Percentiles rank a stretch among this genome's conserved stretches.
Evolutionary conservation across 2,888 invertebrate species (phyloP).

Genomic region (Drosophila recens): DNA sequence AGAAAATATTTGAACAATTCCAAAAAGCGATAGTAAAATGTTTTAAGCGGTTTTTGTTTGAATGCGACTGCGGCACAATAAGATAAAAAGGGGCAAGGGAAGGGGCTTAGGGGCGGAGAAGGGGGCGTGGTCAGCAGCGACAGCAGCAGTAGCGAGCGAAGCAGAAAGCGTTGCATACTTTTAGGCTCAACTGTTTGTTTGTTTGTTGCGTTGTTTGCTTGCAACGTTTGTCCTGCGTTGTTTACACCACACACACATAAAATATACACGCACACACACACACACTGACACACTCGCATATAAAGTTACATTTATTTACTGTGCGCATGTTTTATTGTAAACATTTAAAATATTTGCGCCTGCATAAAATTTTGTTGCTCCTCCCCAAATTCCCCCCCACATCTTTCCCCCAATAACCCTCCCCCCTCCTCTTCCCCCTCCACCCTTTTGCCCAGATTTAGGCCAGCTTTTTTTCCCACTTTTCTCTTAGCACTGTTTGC

Average conservation of each 20-base stretch:
- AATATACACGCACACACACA: neutral
- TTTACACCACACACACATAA: constrained; percentile 48
- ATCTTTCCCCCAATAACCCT: neutral
- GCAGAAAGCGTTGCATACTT: constrained; percentile 70
- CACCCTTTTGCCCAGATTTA: neutral
- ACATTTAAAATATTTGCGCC: constrained; percentile 81
- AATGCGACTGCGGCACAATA: constrained; percentile 53
- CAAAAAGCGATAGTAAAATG: constrained; percentile 82
- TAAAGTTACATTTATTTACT: constrained; percentile 66
- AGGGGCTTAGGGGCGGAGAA: neutral
- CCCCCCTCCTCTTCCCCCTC: neutral
- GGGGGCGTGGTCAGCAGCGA: constrained; percentile 11
- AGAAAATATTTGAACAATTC: constrained; percentile 79
- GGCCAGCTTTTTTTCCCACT: constrained; percentile 16
- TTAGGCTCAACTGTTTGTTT: constrained; percentile 61
- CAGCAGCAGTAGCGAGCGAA: constrained; percentile 30
- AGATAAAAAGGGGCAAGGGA: neutral
- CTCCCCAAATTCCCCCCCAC: constrained; percentile 5
- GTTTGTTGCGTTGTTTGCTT: constrained; percentile 36
- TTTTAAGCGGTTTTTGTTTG: constrained; percentile 81
- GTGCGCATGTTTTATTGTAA: constrained; percentile 78
- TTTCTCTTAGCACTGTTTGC: constrained; percentile 14
- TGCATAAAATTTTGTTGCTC: constrained; percentile 66
- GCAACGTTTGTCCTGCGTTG: constrained; percentile 41
- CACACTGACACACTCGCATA: constrained; percentile 3